Base-by-base conservation (phyloP, 2,113 vertebrate genomes). In the Bagarius yarrelli region DNA sequence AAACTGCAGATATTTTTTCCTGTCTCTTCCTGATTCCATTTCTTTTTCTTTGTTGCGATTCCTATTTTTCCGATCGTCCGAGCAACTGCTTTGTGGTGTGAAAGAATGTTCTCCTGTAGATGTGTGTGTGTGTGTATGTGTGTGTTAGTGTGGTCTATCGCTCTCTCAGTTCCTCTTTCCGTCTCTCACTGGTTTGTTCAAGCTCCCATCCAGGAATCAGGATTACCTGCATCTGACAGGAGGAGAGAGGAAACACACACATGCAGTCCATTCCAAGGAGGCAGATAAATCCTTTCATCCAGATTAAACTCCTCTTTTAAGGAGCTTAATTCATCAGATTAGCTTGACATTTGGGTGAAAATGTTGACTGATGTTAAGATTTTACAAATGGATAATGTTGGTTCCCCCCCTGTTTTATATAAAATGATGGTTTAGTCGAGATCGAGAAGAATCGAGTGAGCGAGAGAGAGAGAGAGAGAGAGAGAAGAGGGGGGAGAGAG, bases 111-210 rank as follows among this genome's bases (percentile, higher is more conserved):
- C 86, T 86, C 81, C 87, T 87, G 16, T 21, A 53, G 44, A 34
- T 8, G 13, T 18, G 30, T 72, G 50, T 30, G 70, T 19, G 23
- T n/a, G 19, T 21, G 25, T 36, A 34, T 6, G n/a, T 8, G 25
- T 71, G 47, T 27, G 69, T 27, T 21, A 23, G 11, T 19, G n/a
- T 34, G 67, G 81, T 21, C 36, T 34, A 59, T 57, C 67, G 23
- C 23, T 57, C n/a, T 60, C 63, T 69, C 18, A 16, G 34, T 53
- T 44, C 19, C 55, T 57, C 55, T 8, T 56, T 40, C 77, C 66
- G 83, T 83, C 82, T 85, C 87, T 74, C 85, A 73, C 91, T 79
- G 87, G 88, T 91, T 91, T 92, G 92, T 90, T 91, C 90, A 86
- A 83, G 82, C 86, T 86, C 83, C 88, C 88, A 84, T 87, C 86